These are phyloP conservation scores for Diglossa cyanea DNA, from an alignment of 2,797 vertebrate genomes.

Conservation along the genomic window DNA sequence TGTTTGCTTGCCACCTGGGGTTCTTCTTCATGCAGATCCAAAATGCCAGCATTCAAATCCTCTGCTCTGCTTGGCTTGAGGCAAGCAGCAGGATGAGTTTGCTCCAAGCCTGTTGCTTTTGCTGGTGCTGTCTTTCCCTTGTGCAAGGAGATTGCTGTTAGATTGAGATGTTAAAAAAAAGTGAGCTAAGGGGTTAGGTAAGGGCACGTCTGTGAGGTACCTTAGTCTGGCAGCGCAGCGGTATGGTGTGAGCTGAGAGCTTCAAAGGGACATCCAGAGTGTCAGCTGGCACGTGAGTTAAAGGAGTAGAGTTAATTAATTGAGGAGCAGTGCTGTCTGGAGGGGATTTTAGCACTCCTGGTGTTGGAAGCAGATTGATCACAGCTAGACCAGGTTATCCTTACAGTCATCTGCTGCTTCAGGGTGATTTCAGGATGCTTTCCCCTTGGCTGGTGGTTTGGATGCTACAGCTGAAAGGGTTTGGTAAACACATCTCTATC, in stretches of 20 bases:
- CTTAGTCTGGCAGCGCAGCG: fast-evolving
- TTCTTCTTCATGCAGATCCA: neutral
- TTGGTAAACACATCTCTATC: neutral
- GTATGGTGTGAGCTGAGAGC: neutral
- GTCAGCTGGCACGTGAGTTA: neutral
- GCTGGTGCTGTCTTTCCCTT: neutral
- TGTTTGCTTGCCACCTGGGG: neutral
- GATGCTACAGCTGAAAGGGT: neutral
- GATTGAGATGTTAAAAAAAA: neutral
- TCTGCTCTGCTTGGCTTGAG: neutral
- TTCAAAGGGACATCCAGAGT: neutral
- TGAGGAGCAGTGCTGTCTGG: neutral
- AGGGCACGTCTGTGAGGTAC: neutral
- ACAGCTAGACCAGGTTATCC: neutral
- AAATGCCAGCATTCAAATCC: neutral
- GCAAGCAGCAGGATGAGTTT: neutral
- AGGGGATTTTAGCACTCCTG: neutral
- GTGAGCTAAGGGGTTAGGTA: neutral
- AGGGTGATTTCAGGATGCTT: neutral
- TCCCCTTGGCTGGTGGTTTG: neutral
- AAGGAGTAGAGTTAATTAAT: neutral
- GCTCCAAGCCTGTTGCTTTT: neutral
- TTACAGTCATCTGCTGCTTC: neutral
- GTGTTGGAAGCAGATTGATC: neutral
- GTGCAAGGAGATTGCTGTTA: neutral